Base-by-base conservation (phyloP, 1,140 invertebrate genomes). In the Telenomus remus region DNA sequence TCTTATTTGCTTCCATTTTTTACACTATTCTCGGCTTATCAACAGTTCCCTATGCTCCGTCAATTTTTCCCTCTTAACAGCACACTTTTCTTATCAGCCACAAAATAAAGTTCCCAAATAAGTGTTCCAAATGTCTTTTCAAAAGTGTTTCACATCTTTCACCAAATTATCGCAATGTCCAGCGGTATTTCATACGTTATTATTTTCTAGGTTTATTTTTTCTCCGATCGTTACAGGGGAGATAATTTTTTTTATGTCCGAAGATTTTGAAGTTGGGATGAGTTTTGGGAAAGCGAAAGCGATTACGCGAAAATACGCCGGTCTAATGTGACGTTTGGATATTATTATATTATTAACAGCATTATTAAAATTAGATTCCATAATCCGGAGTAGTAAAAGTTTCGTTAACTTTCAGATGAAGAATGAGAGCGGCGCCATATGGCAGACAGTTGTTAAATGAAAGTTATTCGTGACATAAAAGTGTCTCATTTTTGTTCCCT, bases 361-460 rank as follows among this genome's bases (percentile, higher is more conserved):
- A 60, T 43, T 43, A 70, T 43, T 61, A 55, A 70, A 70, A 70
- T 70, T 59, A 53, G 65, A 69, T 69, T 69, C 65, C 56, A 70
- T 70, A 61, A 70, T 61, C 55, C 37, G 0, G 48, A 49, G 66
- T 56, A 61, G 66, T 69, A 70, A 70, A 70, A 70, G 66, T 70
- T 70, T 70, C 50, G 56, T 70, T 57, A 71, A 63, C 57, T 71
- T 71, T 71, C 68, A 71, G 68, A 63, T 71, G 68, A 57, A 19
- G 48, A 71, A 71, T 53, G 68, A 71, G 68, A 64, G 60, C 59
- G 57, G 33, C 59, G 53, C 68, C 68, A 71, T 71, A 72, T 72
- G 69, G 70, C 56, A 34, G 63, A 73, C 70, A 73, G 70, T 73
- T 73, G 70, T 66, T 73, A 73, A 73, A 73, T 61, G 70, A 73